Base-by-base conservation (phyloP, 2,888 invertebrate species). In the Ennomos quercinarius region DNA sequence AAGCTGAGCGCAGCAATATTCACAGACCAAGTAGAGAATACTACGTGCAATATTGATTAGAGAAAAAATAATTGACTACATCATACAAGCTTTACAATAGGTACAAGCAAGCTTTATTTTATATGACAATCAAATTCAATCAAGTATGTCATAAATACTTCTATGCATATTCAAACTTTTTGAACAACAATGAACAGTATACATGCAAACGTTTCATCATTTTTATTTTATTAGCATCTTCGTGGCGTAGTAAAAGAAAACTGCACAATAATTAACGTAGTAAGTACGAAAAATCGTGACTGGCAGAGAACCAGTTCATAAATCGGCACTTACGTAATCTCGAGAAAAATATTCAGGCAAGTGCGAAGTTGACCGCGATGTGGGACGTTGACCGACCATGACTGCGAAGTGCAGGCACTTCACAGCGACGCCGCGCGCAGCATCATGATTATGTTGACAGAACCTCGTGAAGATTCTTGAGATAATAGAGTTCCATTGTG, bases 311-410 rank as follows among this genome's bases (percentile, higher is more conserved):
- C 66, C 64, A 60, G 64, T 66, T 63, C 46, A 43, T 54, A 57
- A 59, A 56, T 50, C 45, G 53, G 53, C 55, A 13, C 52, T 73
- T 76, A 74, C 57, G 64, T 74, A 74, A 79, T 71, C 53, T 55
- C 41, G 62, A 68, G 72, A 76, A 73, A 73, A 72, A 74, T 74
- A 70, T 68, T 66, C 61, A 65, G 67, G 68, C 70, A 62, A 72
- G 75, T 73, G 71, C 66, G 68, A 67, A 76, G 67, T 66, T 76
- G 78, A 76, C 77, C 79, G 74, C 66, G 64, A 87, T 78, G 81
- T 84, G 64, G 84, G 76, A 59, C 88, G 71, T 54, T 74, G 86
- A 61, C 82, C 87, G 87, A 68, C 88, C 89, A 68, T 89, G 89
- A 89, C 88, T 74, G 73, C 63, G 49, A 55, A 40, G 48, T 59